Percentiles rank a stretch among this genome's conserved stretches.
phyloP scores from a whole-genome alignment of 2,797 vertebrate genomes.

The Muscicapa striata region DNA sequence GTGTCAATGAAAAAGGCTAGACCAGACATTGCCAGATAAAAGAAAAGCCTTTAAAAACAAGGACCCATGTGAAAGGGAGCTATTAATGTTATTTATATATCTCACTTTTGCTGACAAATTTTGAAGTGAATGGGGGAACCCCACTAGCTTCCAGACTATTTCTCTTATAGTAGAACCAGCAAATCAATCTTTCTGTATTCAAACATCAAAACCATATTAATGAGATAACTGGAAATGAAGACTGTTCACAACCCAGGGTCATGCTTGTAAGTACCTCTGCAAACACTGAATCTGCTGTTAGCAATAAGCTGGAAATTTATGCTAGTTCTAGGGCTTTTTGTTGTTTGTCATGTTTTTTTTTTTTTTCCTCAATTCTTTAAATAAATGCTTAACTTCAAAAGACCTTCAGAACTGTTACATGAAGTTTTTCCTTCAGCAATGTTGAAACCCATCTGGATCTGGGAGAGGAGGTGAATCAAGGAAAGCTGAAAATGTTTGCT shows the following conservation, averaged over 20 bases:
- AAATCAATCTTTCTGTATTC: background rate
- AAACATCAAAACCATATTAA: background rate
- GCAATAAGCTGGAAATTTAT: background rate
- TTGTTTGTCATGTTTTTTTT: background rate
- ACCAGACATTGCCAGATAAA: background rate
- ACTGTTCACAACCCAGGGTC: background rate
- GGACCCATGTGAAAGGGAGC: background rate
- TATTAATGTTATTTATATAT: background rate
- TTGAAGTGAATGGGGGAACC: background rate
- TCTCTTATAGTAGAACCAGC: background rate
- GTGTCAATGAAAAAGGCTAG: background rate
- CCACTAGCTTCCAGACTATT: background rate
- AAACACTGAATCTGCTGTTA: background rate
- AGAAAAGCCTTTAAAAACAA: background rate
- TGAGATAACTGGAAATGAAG: rapidly evolving
- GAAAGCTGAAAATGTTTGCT: background rate
- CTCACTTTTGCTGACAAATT: background rate
- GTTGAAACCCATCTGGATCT: background rate
- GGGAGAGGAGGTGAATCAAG: background rate
- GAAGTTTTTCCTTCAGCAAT: background rate
- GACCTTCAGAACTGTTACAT: background rate
- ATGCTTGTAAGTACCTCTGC: background rate
- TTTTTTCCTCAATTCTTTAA: background rate
- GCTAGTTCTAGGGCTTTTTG: background rate
- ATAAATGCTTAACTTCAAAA: background rate